A percentile compares a stretch with the other conserved stretches of the same genome.
phyloP scores from a whole-genome alignment of 2,797 vertebrate genomes.

The Trichosurus vulpecula region DNA sequence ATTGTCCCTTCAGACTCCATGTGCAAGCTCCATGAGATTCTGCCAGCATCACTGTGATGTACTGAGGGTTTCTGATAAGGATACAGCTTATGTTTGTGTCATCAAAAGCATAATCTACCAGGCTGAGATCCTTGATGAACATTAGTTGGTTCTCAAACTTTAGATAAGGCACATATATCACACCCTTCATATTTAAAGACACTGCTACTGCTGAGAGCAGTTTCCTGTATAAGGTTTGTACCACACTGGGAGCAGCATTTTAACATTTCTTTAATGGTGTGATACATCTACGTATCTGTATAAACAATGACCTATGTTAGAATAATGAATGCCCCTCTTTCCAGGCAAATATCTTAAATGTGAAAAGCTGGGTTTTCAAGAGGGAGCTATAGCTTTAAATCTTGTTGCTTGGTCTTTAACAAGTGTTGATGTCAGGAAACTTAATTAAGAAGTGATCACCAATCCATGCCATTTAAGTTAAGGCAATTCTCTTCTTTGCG shows the following conservation, averaged over 20 bases:
- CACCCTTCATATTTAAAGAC: background rate
- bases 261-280: background rate
- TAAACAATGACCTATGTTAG: background rate
- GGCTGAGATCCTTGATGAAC: background rate
- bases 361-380: slow-evolving; percentile 28
- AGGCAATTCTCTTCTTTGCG: slow-evolving; percentile 42
- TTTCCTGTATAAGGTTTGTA: background rate
- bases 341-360: slow-evolving; percentile 29
- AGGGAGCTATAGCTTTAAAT: slow-evolving; percentile 41
- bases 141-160: background rate
- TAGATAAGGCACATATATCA: background rate
- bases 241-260: background rate
- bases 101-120: background rate
- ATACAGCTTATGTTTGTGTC: background rate
- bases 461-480: slow-evolving; percentile 37
- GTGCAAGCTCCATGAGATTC: background rate
- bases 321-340: background rate
- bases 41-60: background rate
- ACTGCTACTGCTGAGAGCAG: background rate
- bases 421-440: slow-evolving; percentile 54
- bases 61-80: background rate
- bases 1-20: background rate
- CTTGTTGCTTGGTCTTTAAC: slow-evolving; percentile 49
- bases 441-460: slow-evolving; percentile 39
- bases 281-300: background rate